These are phyloP conservation scores for Punctoribates punctum DNA, from an alignment of 2,888 invertebrate genomes.

Conservation along the genomic window DNA sequence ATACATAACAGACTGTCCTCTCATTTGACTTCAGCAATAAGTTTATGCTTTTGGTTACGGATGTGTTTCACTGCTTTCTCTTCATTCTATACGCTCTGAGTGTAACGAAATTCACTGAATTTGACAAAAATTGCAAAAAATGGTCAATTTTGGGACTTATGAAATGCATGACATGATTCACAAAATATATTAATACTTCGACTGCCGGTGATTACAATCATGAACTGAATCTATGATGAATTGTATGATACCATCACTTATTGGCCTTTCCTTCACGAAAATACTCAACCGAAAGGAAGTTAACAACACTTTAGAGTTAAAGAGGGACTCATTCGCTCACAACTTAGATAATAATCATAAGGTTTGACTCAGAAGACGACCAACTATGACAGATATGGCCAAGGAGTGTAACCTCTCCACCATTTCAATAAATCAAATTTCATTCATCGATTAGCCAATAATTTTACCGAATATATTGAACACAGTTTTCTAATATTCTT, in stretches of 20 bases:
- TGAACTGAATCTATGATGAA: constrained; percentile 34
- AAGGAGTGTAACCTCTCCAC: no score
- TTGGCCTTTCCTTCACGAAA: not conserved
- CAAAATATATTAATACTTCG: constrained; percentile 7
- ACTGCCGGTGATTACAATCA: constrained; percentile 20
- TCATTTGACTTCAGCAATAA: not conserved
- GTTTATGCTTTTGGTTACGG: constrained; percentile 19
- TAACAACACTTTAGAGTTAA: not conserved
- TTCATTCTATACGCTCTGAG: constrained; percentile 16
- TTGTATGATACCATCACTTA: constrained; percentile 27
- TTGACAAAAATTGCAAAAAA: constrained; percentile 11
- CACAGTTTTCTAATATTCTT: no score
- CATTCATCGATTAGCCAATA: no score
- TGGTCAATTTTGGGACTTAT: constrained; percentile 33
- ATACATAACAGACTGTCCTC: constrained; percentile 32
- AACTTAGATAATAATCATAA: constrained; percentile 12
- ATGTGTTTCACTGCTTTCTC: constrained; percentile 11
- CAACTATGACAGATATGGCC: not conserved
- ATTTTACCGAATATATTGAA: no score
- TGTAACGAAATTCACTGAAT: not conserved
- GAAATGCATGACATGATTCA: constrained; percentile 35
- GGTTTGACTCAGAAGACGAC: not conserved
- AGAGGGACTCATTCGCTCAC: constrained; percentile 20
- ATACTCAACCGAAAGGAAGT: constrained; percentile 25
- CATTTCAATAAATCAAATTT: no score